phyloP scores from a whole-genome alignment of 2,797 vertebrate genomes.

The Graptemys geographica region DNA sequence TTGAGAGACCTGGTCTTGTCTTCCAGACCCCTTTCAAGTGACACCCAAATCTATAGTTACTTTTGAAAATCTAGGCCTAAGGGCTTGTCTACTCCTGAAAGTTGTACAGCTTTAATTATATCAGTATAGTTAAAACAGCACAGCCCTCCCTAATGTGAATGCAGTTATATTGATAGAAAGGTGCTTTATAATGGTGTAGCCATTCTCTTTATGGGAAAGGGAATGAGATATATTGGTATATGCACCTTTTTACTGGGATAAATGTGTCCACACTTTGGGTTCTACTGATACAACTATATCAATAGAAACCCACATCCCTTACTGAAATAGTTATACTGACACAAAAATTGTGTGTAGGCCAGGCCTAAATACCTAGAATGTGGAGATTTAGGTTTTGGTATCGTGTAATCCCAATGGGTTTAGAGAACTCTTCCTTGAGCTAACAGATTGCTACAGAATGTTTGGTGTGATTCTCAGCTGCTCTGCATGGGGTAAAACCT shows the following conservation, averaged over 20 bases:
- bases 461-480: neutral
- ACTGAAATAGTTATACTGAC: neutral
- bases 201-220: neutral
- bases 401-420: neutral
- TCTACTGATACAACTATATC: slow-evolving; percentile 11
- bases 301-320: neutral
- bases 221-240: no score
- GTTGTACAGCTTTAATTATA: neutral
- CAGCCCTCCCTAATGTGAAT: neutral
- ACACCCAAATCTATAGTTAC: neutral
- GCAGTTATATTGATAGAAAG: neutral
- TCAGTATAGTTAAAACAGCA: neutral
- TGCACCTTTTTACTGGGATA: neutral
- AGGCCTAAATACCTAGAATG: neutral
- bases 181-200: neutral
- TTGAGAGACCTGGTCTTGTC: neutral
- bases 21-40: neutral
- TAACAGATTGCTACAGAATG: neutral
- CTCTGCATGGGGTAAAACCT: neutral
- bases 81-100: neutral
- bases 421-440: neutral
- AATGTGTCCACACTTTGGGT: neutral
- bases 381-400: neutral
- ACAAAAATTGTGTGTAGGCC: neutral
- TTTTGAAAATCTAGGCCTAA: neutral